Conservation (phyloP, 2,113 vertebrate genomes). For the Chiloscyllium plagiosum region DNA sequence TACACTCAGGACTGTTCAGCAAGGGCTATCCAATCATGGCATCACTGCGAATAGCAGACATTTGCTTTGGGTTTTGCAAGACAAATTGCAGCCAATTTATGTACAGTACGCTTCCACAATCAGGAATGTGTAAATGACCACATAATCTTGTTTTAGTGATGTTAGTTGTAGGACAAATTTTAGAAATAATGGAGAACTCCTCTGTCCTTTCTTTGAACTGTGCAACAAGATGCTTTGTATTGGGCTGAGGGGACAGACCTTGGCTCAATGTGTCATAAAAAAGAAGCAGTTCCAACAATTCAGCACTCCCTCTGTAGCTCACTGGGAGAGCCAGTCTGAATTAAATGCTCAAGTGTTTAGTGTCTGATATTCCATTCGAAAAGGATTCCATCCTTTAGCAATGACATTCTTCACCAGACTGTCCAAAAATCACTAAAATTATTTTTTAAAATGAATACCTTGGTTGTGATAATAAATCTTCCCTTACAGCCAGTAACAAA, state of each 20-base stretch:
- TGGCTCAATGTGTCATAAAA: background rate
- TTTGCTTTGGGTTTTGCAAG: too few relatives aligned
- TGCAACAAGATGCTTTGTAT: background rate
- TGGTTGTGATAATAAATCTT: constrained; percentile 11
- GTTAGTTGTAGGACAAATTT: background rate
- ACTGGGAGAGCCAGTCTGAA: background rate
- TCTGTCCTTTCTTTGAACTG: background rate
- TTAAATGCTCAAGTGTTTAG: background rate
- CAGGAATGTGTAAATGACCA: background rate
- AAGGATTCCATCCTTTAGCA: background rate
- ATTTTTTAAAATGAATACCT: constrained; percentile 9
- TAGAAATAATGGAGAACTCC: background rate
- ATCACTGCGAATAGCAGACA: too few relatives aligned
- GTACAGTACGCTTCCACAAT: too few relatives aligned
- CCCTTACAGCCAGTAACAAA: background rate
- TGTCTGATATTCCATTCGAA: background rate
- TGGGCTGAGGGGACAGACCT: background rate
- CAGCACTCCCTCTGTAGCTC: background rate
- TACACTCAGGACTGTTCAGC: too few relatives aligned
- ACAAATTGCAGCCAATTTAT: background rate
- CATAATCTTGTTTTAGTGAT: background rate
- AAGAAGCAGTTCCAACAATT: background rate
- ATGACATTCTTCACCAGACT: background rate
- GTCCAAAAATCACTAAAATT: background rate
- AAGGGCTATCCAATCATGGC: too few relatives aligned